Base-by-base conservation (phyloP, 2,888 invertebrate species). In the Leptothorax acervorum region DNA sequence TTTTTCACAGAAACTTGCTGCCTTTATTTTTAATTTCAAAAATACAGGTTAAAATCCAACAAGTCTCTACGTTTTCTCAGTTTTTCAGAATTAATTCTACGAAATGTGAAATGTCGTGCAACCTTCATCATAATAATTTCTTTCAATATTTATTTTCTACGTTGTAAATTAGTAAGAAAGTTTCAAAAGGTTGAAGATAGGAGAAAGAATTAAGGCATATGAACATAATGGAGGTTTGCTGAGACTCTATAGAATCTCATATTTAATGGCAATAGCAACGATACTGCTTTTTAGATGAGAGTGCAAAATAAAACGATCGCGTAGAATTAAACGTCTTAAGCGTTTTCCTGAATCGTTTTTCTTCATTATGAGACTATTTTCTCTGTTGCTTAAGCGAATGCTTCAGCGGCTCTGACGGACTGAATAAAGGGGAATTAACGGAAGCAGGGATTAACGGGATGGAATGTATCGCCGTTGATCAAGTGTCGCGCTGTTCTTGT, bases 391-490 rank as follows among this genome's bases (percentile, higher is more conserved):
- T 71, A 28, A 48, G 31, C 42, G 60, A 71, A 28, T 3, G n/a
- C 57, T 28, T 48, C 51, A 71, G 18, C 28, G 18, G 18, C 45
- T 60, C 53, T 48, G 79, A 71, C 48, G 45, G n/a, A 18, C 15
- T n/a, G 60, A 57, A 71, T 73, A 81, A 81, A 62, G 79, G 28
- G 5, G 55, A 60, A 81, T 81, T 81, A 81, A 73, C 79, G 74
- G 79, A 81, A 60, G 48, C 48, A 48, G 23, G 48, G 57, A 81
- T 81, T 81, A 81, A 81, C 73, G 74, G 79, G 79, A 81, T 81
- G 79, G 74, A 78, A 78, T 70, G 70, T 73, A 60, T 60, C 35
- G 79, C 79, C 79, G 79, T 81, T 81, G 79, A 39, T 60, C 74
- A 81, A 81, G 48, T 81, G 79, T 81, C 79, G 79, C 48, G 48